Evolutionary conservation across 2,113 vertebrate species (phyloP), one percentile per base, ranked within the genome.

Genomic region (Calidris pygmaea): DNA sequence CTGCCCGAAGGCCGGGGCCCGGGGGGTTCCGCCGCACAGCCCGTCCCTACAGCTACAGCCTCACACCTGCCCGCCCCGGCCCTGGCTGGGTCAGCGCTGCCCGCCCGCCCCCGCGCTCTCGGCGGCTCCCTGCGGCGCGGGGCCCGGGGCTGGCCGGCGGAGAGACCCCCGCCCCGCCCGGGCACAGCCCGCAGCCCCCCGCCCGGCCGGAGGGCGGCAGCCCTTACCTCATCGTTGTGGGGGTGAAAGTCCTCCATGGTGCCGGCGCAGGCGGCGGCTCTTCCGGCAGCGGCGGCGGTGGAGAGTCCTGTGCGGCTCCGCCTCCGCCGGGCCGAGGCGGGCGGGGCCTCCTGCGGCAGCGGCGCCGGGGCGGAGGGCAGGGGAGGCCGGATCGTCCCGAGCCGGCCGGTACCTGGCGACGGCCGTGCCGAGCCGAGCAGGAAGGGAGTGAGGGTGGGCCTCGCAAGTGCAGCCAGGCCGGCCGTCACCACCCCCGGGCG

Each of bases 181-280:
- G 34, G 45, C 52, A 45, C 30, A 23, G 48, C 70, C 13, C 4
- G 3, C 21, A 13, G 14, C 8, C 52, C 50, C 32, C 59, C 4
- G 72, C 20, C 53, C 41, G 30, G 37, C 6, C 2, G 16, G n/a
- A 32, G 76, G 37, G 21, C 24, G 23, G 39, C 91, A 32, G n/a
- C 14, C 53, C 95, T 85, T 97, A 98, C 98, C 98, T 98, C 98
- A 4, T 98, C 98, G 82, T 96, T 96, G 86, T 68, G 97, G 66
- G 96, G 95, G 7, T 97, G 97, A 67, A 97, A 98, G 23, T 98
- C 98, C 84, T 98, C 98, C 98, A 98, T 98, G 73, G 77, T 94
- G 75, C 45, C 86, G 27, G 73, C 70, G 24, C 22, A 15, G 9
- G 17, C 62, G 48, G 85, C 77, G 21, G 86, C 96, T 63, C 82